Base-by-base conservation (phyloP, 2,888 invertebrate genomes). In the Halocaridina rubra region DNA sequence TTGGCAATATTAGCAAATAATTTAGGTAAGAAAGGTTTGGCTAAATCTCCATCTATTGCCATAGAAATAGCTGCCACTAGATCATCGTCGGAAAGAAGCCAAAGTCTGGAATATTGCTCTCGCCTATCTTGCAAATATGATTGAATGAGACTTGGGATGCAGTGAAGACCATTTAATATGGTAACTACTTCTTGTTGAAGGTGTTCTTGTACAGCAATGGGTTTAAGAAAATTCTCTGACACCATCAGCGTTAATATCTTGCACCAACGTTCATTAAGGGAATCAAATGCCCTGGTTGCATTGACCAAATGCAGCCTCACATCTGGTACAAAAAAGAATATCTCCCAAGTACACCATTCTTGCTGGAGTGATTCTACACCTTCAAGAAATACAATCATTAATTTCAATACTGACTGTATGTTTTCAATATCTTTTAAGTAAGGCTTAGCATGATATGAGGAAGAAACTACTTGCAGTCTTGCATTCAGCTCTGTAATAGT, bases 21-120 rank as follows among this genome's bases (percentile, higher is more conserved):
- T 33, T 87, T 87, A 19, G 76, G 71, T 32, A 87, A 74, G 32
- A 77, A 85, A 13, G 85, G 84, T 59, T 80, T 82, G 3, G 85
- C 85, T 53, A 69, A 61, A 8, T 82, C 82, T 0, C 79, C 85
- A 29, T 85, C 84, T 8, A 71, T 39, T 4, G 80, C 82, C 46
- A 76, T 79, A n/a, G 87, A 87, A n/a, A 87, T 53, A 16, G 85
- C 74, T 3, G 82, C 77, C 4, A 87, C 75, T 29, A 87, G 75
- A 33, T 87, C 87, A 32, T 79, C 79, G 72, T 85, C 82, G 22
- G 85, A 82, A 53, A 87, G 71, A 19, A 87, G 82, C 74, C 85
- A 85, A 53, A 85, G 82, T n/a, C 85, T 69, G 13, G 80, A 69
- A 61, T 64, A 87, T 16, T 82, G 76, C 13, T 80, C 82, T 19